These are phyloP conservation scores for Octonoba sinensis DNA, from an alignment of 2,888 invertebrate genomes.

Conservation along the genomic window DNA sequence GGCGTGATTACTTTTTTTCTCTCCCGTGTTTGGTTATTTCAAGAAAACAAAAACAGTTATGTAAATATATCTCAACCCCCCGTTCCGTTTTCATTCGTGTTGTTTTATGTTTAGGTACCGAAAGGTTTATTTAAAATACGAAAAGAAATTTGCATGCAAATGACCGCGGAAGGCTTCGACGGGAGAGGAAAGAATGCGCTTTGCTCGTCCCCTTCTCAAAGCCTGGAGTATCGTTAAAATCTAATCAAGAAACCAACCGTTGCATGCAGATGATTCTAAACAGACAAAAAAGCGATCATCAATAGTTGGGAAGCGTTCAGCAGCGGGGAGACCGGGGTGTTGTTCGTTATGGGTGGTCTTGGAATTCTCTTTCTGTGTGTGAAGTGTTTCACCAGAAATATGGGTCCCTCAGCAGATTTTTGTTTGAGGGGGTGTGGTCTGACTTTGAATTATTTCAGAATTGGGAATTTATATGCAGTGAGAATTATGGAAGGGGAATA, in stretches of 20 bases:
- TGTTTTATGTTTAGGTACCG: constrained; percentile 11
- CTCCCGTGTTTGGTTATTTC: background rate
- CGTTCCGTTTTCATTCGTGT: constrained; percentile 30
- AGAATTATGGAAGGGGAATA: no score
- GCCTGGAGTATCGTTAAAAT: constrained; percentile 43
- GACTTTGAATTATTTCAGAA: no score
- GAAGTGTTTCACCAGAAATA: no score
- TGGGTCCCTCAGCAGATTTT: no score
- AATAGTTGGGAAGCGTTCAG: constrained; percentile 11
- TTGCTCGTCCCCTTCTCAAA: no score
- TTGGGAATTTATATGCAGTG: no score
- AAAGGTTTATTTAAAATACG: constrained; percentile 63
- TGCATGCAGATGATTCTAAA: constrained; percentile 52
- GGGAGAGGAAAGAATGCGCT: constrained; percentile 15
- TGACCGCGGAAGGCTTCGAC: constrained; percentile 23
- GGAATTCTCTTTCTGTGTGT: no score
- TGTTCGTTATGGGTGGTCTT: no score
- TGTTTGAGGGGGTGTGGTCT: no score
- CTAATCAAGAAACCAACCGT: constrained; percentile 56
- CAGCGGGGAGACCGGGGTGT: no score
- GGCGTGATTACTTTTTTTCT: constrained; percentile 46
- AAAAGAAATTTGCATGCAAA: constrained; percentile 63
- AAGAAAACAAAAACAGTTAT: constrained; percentile 27
- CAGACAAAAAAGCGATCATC: constrained; percentile 60
- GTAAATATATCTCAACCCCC: constrained; percentile 46